A percentile compares a stretch with the other conserved stretches of the same genome.
phyloP scores from a whole-genome alignment of 1,140 invertebrate genomes.

The Akabosia matsudoensis region DNA sequence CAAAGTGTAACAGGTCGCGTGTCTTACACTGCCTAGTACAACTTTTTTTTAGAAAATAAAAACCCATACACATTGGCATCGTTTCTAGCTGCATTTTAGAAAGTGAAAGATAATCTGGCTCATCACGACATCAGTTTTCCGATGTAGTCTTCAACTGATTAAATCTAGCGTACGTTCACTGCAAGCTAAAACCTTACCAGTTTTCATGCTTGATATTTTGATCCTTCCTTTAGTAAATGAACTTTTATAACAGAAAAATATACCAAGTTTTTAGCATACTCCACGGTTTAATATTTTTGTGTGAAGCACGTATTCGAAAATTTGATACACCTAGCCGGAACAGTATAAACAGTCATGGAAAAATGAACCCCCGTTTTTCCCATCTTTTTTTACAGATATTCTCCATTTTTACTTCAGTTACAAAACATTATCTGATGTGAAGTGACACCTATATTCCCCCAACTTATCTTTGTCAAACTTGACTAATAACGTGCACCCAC shows the following conservation, averaged over 20 bases:
- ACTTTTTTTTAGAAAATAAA: not conserved
- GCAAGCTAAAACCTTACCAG: too few species aligned
- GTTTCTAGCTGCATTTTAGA: too few species aligned
- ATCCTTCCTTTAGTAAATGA: too few species aligned
- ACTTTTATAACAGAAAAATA: too few species aligned
- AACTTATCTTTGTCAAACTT: slow-evolving; percentile 22
- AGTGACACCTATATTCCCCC: not conserved
- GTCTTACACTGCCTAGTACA: not conserved
- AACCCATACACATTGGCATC: not conserved
- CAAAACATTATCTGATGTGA: slow-evolving; percentile 22
- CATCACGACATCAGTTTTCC: slow-evolving; percentile 14
- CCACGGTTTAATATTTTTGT: too few species aligned
- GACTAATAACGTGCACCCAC: slow-evolving; percentile 17
- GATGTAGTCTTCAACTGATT: not conserved
- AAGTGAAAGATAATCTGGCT: slow-evolving; percentile 6
- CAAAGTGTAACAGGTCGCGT: not conserved
- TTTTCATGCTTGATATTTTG: too few species aligned
- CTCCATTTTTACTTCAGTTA: slow-evolving; percentile 1
- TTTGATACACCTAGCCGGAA: too few species aligned
- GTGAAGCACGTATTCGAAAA: too few species aligned
- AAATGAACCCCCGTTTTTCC: too few species aligned
- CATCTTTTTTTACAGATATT: not conserved
- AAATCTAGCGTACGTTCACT: too few species aligned
- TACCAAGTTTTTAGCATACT: too few species aligned
- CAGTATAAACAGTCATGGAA: too few species aligned